Evolutionary conservation across 2,113 vertebrate species (phyloP), one percentile per base, ranked within the genome.

Genomic region (Brachirus orientalis): DNA sequence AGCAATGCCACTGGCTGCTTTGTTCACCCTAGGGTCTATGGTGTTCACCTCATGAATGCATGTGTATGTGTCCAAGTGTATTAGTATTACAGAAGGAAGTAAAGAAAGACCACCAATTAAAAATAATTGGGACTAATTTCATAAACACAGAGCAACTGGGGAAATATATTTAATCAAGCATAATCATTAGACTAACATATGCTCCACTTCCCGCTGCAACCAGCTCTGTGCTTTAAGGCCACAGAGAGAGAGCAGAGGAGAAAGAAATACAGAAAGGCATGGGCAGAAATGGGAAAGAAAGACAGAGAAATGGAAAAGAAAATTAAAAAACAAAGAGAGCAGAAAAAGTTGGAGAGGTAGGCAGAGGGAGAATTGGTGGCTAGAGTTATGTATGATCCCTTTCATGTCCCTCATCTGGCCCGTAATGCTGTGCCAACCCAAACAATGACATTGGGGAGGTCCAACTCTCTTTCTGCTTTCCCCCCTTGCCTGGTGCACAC

Each of bases 101-200:
- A 73, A 79, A 79, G 69, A 72, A 81, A 83, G 55, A 57, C 45
- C 64, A 62, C 75, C 77, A 92, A 92, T 92, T 92, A 92, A 89
- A 92, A 90, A 86, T 90, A 91, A 91, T 90, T 89, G 76, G 65
- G 72, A 68, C 69, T 88, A 88, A 90, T 91, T 90, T 89, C 73
- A 87, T 86, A 79, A 86, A 82, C 71, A 76, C 54, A 81, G 72
- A 18, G 55, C 69, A 86, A 80, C 72, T 69, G 52, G 84, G 82
- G 72, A 74, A 74, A 88, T 70, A 80, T 81, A 86, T 75, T 88
- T 89, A 89, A 90, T 89, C 86, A 90, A 66, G 67, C 76, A 46
- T 63, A 41, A 85, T 86, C 79, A 85, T 87, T 71, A 79, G 55
- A 70, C 56, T 14, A 72, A 78, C 77, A 84, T 81, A 63, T 77